Conservation (phyloP, 2,113 vertebrate genomes). For the Nestor notabilis region DNA sequence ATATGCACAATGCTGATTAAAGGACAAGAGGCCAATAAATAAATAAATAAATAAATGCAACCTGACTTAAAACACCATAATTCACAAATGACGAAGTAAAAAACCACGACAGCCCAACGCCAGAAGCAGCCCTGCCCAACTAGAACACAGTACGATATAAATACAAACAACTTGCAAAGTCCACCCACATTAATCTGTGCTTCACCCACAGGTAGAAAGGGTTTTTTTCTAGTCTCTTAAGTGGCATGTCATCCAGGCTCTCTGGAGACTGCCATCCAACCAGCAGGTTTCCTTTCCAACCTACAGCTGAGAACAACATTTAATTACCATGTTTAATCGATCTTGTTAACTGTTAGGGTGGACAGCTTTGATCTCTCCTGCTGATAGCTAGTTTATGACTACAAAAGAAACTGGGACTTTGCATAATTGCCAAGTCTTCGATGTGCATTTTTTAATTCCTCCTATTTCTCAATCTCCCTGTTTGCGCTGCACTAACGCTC, state of each 20-base stretch:
- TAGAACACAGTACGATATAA: neutral
- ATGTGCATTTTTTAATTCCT: neutral
- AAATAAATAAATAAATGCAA: constrained; percentile 7
- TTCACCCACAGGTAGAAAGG: constrained; percentile 21
- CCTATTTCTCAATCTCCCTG: neutral
- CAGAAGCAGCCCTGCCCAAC: constrained; percentile 16
- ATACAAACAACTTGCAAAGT: constrained; percentile 10
- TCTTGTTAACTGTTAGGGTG: constrained; percentile 52
- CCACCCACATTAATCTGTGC: constrained; percentile 22
- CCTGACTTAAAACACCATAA: neutral
- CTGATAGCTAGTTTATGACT: constrained; percentile 23
- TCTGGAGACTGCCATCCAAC: constrained; percentile 7
- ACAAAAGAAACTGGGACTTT: constrained; percentile 30
- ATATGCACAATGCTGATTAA: neutral
- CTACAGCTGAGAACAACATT: constrained; percentile 40
- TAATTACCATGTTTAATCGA: constrained; percentile 59
- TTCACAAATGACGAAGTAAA: neutral
- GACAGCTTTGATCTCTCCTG: constrained; percentile 49
- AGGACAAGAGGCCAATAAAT: constrained; percentile 47
- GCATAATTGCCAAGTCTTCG: neutral
- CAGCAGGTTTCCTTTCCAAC: constrained; percentile 16
- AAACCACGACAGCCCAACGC: neutral
- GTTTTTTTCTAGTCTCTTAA: constrained; percentile 10
- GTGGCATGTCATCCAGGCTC: neutral
- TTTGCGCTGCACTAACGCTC: neutral